These are phyloP conservation scores for Conus canariensis DNA, from an alignment of 2,888 invertebrate genomes.

Conservation along the genomic window DNA sequence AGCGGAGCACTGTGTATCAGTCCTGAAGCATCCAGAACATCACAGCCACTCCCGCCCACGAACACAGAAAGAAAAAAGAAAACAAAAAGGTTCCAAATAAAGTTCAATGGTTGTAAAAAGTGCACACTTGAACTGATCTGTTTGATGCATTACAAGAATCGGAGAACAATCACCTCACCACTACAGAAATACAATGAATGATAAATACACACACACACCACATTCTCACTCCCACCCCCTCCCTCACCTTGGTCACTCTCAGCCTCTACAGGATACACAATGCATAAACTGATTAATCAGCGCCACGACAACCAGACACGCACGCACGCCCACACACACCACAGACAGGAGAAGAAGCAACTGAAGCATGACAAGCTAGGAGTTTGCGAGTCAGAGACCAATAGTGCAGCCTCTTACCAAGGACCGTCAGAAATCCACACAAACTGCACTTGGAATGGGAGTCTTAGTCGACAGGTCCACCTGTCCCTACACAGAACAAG, in stretches of 20 bases:
- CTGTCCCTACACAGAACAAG: too few relatives aligned
- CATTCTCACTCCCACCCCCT: background rate
- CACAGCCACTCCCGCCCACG: too few relatives aligned
- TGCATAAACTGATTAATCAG: background rate
- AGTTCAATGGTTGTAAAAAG: background rate
- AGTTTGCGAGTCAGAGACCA: background rate
- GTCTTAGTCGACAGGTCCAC: too few relatives aligned
- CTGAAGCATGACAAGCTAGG: background rate
- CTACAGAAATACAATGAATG: background rate
- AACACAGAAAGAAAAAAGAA: background rate
- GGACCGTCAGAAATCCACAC: too few relatives aligned
- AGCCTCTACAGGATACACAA: background rate
- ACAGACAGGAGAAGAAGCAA: background rate
- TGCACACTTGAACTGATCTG: background rate
- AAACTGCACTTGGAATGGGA: too few relatives aligned
- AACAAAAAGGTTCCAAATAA: background rate
- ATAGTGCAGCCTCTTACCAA: background rate
- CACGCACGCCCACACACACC: background rate
- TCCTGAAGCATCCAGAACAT: too few relatives aligned
- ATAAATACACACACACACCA: background rate
- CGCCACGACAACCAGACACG: background rate
- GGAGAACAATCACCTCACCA: background rate
- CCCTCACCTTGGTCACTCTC: background rate
- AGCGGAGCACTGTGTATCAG: too few relatives aligned
- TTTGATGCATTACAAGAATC: background rate